Base-by-base conservation (phyloP, 2,888 invertebrate species). In the Sabatieria punctata region DNA sequence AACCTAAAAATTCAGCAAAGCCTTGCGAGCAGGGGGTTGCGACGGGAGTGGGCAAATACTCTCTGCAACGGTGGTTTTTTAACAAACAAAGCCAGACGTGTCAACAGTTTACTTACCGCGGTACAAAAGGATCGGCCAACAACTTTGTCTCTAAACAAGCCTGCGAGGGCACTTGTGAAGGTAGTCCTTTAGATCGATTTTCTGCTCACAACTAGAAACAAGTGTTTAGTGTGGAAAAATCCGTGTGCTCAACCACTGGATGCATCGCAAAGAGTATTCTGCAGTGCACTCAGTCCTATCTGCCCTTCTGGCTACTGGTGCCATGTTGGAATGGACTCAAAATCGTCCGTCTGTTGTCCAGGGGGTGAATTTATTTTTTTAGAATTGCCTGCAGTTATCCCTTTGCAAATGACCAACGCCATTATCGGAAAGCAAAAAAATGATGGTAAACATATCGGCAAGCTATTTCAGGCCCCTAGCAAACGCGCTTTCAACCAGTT, bases 271-370 rank as follows among this genome's bases (percentile, higher is more conserved):
- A 47, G 35, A 48, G 45, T 3, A 62, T 19, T 11, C 13, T 15
- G 25, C 8, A 21, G 4, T 8, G 22, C 6, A 19, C 33, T 54
- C 39, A 48, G 49, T 25, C 51, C 49, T 35, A 53, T 48, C 41
- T 63, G 61, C 45, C 58, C 59, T n/a, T 50, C 52, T 27, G 59
- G 57, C 22, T 57, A 52, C 50, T 63, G 56, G 54, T 63, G 63
- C 48, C 63, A 63, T 47, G 51, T 63, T 46, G 63, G 63, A 13
- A 59, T 57, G 40, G 53, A 54, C 45, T 51, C 55, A 21, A 54
- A 57, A 45, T 54, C 52, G 13, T 60, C 57, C 6, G 57, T 56
- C 41, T 63, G 63, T 45, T 63, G 63, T 24, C 57, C 60, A 41
- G 57, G 60, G 51, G 52, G 62, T 60, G 8, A 11, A 11, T 15